Conservation (phyloP, 2,113 vertebrate species). For the Lepus timidus region DNA sequence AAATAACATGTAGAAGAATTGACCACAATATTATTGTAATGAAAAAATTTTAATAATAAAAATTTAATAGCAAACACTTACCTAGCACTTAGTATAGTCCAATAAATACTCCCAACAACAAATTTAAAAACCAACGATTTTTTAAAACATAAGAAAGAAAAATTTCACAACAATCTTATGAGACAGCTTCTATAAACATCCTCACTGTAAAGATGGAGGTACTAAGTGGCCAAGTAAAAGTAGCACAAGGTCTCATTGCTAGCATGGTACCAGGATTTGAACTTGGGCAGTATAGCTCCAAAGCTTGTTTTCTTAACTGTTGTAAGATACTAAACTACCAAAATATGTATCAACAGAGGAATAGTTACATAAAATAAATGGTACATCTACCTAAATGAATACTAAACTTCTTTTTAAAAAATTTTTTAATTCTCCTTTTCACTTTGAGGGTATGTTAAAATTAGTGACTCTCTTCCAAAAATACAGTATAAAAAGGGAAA, state of each 20-base stretch:
- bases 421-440: not conserved
- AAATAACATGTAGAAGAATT: slow-evolving; percentile 41
- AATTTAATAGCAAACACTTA: slow-evolving; percentile 3
- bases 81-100: not conserved
- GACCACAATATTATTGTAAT: not conserved
- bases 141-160: no score
- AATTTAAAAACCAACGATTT: no score
- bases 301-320: not conserved
- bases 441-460: not conserved
- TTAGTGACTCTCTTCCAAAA: slow-evolving; percentile 30
- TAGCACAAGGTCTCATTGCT: not conserved
- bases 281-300: not conserved
- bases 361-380: not conserved
- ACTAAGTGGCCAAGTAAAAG: not conserved
- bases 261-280: not conserved
- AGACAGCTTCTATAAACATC: not conserved
- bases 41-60: not conserved
- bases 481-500: not conserved
- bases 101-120: not conserved
- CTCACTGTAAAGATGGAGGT: not conserved
- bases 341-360: not conserved
- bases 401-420: not conserved
- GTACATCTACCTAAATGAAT: not conserved
- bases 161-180: not conserved
- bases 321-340: not conserved